phyloP scores from a whole-genome alignment of 2,113 vertebrate genomes.

The Percopsis transmontana region DNA sequence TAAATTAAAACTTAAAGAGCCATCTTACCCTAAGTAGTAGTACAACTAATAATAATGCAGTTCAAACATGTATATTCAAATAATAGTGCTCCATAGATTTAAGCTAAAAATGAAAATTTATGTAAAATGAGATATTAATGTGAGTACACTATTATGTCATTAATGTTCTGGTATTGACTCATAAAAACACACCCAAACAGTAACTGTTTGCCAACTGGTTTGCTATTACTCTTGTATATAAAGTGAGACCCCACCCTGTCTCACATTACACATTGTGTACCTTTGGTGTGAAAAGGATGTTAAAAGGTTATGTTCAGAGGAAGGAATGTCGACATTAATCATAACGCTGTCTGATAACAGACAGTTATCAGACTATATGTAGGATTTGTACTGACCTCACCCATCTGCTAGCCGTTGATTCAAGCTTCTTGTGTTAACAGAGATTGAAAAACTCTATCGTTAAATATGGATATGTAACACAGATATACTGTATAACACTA shows the following conservation, averaged over 20 bases:
- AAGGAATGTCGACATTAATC: conserved; percentile 9
- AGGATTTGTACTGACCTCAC: background rate
- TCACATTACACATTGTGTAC: conserved; percentile 20
- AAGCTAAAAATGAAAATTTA: too few species aligned
- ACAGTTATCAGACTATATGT: background rate
- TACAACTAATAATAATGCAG: too few species aligned
- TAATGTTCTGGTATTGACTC: too few species aligned
- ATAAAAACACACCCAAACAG: too few species aligned
- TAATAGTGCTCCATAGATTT: too few species aligned
- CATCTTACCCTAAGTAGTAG: too few species aligned
- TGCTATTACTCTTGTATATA: background rate
- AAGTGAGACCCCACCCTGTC: conserved; percentile 27
- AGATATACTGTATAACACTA: conserved; percentile 7
- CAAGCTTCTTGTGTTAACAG: background rate
- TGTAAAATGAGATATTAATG: too few species aligned
- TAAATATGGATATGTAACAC: background rate
- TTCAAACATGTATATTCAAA: too few species aligned
- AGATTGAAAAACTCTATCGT: background rate
- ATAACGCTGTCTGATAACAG: background rate
- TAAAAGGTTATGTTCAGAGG: background rate
- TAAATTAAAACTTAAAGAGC: too few species aligned
- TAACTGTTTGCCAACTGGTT: too few species aligned
- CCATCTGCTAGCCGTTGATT: background rate
- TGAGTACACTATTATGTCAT: too few species aligned
- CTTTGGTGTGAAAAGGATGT: background rate